A percentile compares a stretch with the other conserved stretches of the same genome.
Evolutionary conservation across 1,140 invertebrate genomes (phyloP).

Genomic region (Stegodyphus dumicola): DNA sequence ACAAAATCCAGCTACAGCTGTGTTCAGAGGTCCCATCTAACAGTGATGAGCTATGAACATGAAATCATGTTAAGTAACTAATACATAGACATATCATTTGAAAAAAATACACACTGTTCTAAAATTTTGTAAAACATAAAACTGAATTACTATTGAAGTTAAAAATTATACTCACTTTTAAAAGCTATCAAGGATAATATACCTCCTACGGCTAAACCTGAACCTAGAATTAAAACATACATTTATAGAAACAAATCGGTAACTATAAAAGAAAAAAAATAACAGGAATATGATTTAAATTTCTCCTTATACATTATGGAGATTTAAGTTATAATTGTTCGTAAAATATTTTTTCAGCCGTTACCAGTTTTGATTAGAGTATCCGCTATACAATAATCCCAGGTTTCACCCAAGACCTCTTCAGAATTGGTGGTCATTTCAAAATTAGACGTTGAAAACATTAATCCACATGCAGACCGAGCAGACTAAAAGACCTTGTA

Average conservation of each 20-base stretch:
- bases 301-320: neutral
- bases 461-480: neutral
- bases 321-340: conserved; percentile 63
- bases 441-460: neutral
- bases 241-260: neutral
- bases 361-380: conserved; percentile 70
- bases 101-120: too few species aligned
- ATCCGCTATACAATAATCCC: conserved; percentile 71
- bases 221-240: conserved; percentile 65
- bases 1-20: too few species aligned
- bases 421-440: conserved; percentile 67
- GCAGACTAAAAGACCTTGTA: too few species aligned
- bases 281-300: neutral
- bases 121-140: too few species aligned
- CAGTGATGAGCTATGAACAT: too few species aligned
- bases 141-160: too few species aligned
- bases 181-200: conserved; percentile 68
- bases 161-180: conserved; percentile 64
- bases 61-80: too few species aligned
- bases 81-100: too few species aligned
- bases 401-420: conserved; percentile 70
- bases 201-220: conserved; percentile 70
- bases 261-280: neutral
- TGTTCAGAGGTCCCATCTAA: too few species aligned
- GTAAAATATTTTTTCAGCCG: conserved; percentile 68